phyloP scores from a whole-genome alignment of 2,113 vertebrate species.

The Hyperoodon ampullatus region DNA sequence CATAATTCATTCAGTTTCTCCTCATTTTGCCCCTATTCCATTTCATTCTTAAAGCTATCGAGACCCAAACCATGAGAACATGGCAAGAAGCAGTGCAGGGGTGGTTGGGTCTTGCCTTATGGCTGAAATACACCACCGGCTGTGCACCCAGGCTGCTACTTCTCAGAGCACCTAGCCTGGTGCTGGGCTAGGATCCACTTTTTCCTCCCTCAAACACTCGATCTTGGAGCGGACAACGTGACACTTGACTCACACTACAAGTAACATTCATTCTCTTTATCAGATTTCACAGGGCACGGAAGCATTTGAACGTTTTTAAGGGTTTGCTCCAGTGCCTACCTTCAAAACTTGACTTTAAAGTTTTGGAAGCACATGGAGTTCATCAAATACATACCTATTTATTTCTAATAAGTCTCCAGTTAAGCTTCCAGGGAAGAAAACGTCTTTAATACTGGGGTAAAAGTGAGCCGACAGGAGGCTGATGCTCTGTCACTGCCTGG shows the following conservation, averaged over 20 bases:
- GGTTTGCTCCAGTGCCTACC: not conserved
- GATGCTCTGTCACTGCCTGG: accelerated
- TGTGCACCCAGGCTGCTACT: accelerated
- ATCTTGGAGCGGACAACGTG: accelerated
- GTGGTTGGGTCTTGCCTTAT: accelerated
- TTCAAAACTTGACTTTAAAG: not conserved
- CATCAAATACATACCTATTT: accelerated
- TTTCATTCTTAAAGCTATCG: not conserved
- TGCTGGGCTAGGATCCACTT: accelerated
- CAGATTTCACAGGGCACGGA: accelerated
- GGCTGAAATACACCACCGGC: accelerated
- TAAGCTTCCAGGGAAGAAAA: too few species aligned
- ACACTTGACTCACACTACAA: accelerated
- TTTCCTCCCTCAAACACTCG: accelerated
- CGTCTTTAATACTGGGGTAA: accelerated
- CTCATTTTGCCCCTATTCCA: not conserved
- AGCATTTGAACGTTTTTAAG: accelerated
- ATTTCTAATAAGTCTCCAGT: not conserved
- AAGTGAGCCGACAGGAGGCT: accelerated
- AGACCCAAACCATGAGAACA: not conserved
- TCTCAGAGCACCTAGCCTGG: accelerated
- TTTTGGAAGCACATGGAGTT: accelerated
- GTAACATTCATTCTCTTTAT: accelerated
- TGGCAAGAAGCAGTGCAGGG: accelerated
- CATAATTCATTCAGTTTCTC: accelerated